Evolutionary conservation across 1,140 invertebrate species (phyloP).

Genomic region (Scaptodrosophila lebanonensis): DNA sequence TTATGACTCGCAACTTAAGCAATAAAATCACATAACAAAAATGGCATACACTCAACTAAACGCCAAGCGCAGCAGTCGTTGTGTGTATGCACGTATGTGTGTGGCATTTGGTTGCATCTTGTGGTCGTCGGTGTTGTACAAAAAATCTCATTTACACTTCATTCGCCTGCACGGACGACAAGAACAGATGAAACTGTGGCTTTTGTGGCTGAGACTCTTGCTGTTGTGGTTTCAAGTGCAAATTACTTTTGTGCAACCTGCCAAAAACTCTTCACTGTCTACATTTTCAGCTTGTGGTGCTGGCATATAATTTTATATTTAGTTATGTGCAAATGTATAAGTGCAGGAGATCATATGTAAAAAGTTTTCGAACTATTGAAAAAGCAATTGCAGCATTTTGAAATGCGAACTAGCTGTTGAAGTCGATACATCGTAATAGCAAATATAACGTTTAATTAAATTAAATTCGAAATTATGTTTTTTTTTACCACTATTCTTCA

Average conservation of each 20-base stretch:
- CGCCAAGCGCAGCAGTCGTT: slow-evolving; percentile 4
- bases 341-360: too few species aligned
- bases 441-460: too few species aligned
- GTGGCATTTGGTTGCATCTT: slow-evolving; percentile 48
- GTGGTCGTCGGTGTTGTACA: slow-evolving; percentile 65
- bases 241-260: slow-evolving; percentile 56
- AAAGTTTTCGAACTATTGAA: too few species aligned
- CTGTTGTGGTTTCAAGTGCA: slow-evolving; percentile 56
- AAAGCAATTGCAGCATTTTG: too few species aligned
- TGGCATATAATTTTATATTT: slow-evolving; percentile 54
- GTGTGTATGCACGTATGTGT: not conserved
- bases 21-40: slow-evolving; percentile 54
- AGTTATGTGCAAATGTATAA: too few species aligned
- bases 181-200: slow-evolving; percentile 37
- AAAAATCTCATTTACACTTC: slow-evolving; percentile 63
- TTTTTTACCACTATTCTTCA: too few species aligned
- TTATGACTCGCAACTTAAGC: slow-evolving; percentile 58
- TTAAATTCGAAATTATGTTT: too few species aligned
- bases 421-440: too few species aligned
- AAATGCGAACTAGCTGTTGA: too few species aligned
- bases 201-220: slow-evolving; percentile 29
- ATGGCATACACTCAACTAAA: slow-evolving; percentile 34
- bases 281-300: slow-evolving; percentile 29
- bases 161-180: slow-evolving; percentile 15
- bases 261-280: slow-evolving; percentile 36